Conservation (phyloP, 1,140 invertebrate species). For the Atta texana region DNA sequence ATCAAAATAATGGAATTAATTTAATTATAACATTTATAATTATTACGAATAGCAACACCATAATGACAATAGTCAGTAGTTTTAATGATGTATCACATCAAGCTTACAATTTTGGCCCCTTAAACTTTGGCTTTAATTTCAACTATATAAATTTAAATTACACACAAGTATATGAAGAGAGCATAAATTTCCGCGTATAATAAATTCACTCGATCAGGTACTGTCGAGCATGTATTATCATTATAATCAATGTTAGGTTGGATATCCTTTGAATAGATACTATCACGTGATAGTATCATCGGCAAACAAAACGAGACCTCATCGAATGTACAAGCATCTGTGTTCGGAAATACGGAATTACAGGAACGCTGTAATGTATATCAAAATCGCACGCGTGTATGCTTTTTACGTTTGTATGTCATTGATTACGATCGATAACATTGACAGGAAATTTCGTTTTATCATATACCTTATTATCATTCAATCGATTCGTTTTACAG, state of each 20-base stretch:
- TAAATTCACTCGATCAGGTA: constrained; percentile 8
- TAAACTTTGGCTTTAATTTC: constrained; percentile 24
- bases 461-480: background rate
- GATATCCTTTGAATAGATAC: constrained; percentile 19
- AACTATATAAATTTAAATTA: constrained; percentile 33
- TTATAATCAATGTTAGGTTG: constrained; percentile 17
- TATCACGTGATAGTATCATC: constrained; percentile 26
- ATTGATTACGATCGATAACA: background rate
- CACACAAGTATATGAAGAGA: background rate
- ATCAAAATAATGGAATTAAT: background rate
- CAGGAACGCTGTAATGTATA: background rate
- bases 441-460: constrained; percentile 11
- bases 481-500: background rate
- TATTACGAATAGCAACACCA: background rate
- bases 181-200: constrained; percentile 18
- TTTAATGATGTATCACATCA: background rate
- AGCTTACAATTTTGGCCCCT: constrained; percentile 20
- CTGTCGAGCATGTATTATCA: constrained; percentile 21
- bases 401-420: constrained; percentile 2
- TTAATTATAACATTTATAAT: constrained; percentile 1
- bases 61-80: background rate
- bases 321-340: constrained; percentile 11
- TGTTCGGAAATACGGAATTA: constrained; percentile 17
- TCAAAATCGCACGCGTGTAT: background rate
- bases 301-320: constrained; percentile 33